Conservation (phyloP, 2,113 vertebrate genomes). For the Haemorhous mexicanus region DNA sequence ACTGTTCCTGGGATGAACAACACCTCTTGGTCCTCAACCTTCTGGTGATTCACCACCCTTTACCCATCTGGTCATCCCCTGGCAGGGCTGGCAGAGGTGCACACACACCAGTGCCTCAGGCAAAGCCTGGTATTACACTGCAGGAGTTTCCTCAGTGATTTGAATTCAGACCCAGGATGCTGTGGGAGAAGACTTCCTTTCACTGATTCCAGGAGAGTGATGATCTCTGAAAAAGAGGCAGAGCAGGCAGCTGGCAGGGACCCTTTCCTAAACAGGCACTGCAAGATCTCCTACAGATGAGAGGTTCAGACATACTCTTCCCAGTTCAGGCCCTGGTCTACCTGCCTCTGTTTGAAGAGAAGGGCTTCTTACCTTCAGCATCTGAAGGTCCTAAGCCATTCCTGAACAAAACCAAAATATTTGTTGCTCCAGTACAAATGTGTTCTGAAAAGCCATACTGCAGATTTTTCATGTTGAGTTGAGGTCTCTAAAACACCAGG, state of each 20-base stretch:
- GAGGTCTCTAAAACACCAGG: neutral
- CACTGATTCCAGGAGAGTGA: neutral
- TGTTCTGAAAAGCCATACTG: neutral
- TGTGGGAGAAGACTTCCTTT: neutral
- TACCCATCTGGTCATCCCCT: accelerated
- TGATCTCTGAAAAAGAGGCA: neutral
- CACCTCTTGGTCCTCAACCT: neutral
- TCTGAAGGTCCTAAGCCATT: neutral
- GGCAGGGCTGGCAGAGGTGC: neutral
- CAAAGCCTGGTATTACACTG: neutral
- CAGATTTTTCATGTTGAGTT: neutral
- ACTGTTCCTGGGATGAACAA: accelerated
- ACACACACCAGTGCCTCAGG: no score
- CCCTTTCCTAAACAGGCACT: neutral
- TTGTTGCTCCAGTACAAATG: neutral
- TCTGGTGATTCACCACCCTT: neutral
- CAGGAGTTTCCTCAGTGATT: neutral
- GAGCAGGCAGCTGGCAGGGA: neutral
- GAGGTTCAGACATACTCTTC: neutral
- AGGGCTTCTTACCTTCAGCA: neutral
- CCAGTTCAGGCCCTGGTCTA: neutral
- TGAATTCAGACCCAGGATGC: neutral
- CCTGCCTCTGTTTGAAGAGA: neutral
- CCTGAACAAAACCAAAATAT: neutral
- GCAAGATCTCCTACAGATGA: neutral